Evolutionary conservation across 2,888 invertebrate genomes (phyloP), one percentile per base, ranked within the genome.

Genomic region (Drosophila tripunctata): DNA sequence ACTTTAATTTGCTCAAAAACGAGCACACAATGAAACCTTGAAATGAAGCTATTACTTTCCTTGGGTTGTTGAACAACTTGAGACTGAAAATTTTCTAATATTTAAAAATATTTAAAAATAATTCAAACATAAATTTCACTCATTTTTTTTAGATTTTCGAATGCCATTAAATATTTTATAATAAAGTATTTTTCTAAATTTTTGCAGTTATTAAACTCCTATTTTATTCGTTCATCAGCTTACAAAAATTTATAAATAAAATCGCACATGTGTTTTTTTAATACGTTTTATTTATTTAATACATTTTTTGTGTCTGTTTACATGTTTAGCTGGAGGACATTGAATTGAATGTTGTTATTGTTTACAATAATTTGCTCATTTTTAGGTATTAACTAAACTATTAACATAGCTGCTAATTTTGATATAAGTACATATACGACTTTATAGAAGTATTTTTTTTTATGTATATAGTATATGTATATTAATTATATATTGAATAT

Each of bases 301-400:
- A 83, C 71, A 83, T 62, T 78, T 69, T 10, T 65, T 69, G 48
- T 67, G 68, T 64, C 78, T 75, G 68, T 85, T 82, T 81, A 82
- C 71, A 78, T 68, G 57, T 76, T 79, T 87, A 81, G 71, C 69
- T 86, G 83, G 83, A 84, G 87, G 83, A 86, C 83, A 84, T 67
- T 81, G 84, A 84, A 86, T 83, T 86, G 67, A 81, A 86, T 82
- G 76, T 66, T 73, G 74, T 75, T 67, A 67, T 54, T 63, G 75
- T 76, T 77, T 75, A 78, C 83, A 75, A 58, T 75, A 55, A n/a
- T 30, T 41, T 52, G 15, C 24, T 41, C 14, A 35, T 61, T 60
- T 44, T 65, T 72, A 64, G 33, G 54, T 58, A 55, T 56, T 51
- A 65, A 58, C 55, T 75, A 67, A 50, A 47, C 77, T 86, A 86